Conservation (phyloP, 2,797 vertebrate species). For the Eleutherodactylus coqui region DNA sequence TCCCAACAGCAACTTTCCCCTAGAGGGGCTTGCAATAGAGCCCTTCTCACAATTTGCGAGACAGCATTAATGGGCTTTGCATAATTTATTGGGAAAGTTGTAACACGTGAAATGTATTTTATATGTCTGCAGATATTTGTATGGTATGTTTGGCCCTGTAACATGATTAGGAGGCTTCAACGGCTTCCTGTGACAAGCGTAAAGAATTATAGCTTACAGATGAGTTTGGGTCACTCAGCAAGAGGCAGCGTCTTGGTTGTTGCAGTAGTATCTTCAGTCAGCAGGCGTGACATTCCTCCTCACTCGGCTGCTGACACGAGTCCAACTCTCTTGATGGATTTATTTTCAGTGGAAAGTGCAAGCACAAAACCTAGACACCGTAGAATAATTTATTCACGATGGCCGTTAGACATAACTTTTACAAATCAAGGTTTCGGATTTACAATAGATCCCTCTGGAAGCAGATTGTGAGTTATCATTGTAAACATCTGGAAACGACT, state of each 20-base stretch:
- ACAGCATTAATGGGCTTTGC: slow-evolving; percentile 50
- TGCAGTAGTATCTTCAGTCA: slow-evolving; percentile 53
- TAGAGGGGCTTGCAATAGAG: slow-evolving; percentile 17
- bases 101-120: slow-evolving; percentile 53
- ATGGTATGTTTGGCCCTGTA: slow-evolving; percentile 58
- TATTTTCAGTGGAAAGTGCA: slow-evolving; percentile 40
- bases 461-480: slow-evolving; percentile 39
- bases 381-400: slow-evolving; percentile 43
- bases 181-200: slow-evolving; percentile 59
- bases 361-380: slow-evolving; percentile 39
- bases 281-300: slow-evolving; percentile 37
- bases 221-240: slow-evolving; percentile 58
- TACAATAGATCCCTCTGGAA: slow-evolving; percentile 43
- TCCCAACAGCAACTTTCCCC: slow-evolving; percentile 11
- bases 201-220: slow-evolving; percentile 61
- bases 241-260: slow-evolving; percentile 43
- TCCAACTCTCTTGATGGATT: slow-evolving; percentile 37
- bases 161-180: slow-evolving; percentile 57
- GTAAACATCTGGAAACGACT: slow-evolving; percentile 38
- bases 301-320: slow-evolving; percentile 31
- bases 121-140: slow-evolving; percentile 49
- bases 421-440: slow-evolving; percentile 37
- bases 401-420: slow-evolving; percentile 41
- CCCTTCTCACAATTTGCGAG: slow-evolving; percentile 43
- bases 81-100: slow-evolving; percentile 59